Percentiles rank a stretch among this genome's conserved stretches.
phyloP scores from a whole-genome alignment of 1,140 invertebrate genomes.

The Thaumetopoea pityocampa region DNA sequence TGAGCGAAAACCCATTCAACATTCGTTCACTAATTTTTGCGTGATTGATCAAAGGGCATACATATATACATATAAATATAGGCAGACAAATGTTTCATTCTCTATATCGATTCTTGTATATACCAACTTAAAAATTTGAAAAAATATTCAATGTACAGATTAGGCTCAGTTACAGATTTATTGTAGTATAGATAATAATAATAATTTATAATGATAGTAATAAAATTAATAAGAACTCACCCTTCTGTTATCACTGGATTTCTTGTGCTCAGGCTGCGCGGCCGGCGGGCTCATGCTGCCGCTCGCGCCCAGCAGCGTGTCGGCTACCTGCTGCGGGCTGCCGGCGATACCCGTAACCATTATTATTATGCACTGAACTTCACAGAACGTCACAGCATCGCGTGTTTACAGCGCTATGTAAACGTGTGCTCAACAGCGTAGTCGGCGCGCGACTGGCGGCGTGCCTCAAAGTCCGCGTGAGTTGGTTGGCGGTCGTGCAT shows the following conservation, averaged over 20 bases:
- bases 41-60: too few species aligned
- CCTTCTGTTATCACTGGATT: conserved; percentile 52
- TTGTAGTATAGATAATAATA: too few species aligned
- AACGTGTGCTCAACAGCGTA: conserved; percentile 27
- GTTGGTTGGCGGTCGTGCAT: conserved; percentile 14
- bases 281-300: conserved; percentile 32
- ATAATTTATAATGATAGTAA: not conserved
- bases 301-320: conserved; percentile 30
- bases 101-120: too few species aligned
- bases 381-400: conserved; percentile 36
- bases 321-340: conserved; percentile 40
- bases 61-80: too few species aligned
- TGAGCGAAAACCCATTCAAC: too few species aligned
- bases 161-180: too few species aligned
- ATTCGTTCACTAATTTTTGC: too few species aligned
- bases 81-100: too few species aligned
- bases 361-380: conserved; percentile 26
- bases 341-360: conserved; percentile 59
- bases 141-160: too few species aligned
- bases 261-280: conserved; percentile 42
- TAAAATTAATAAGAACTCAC: conserved; percentile 32
- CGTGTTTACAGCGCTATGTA: conserved; percentile 12
- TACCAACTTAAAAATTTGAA: too few species aligned
- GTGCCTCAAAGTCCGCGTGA: conserved; percentile 11
- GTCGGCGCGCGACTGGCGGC: conserved; percentile 56